Evolutionary conservation across 2,113 vertebrate genomes (phyloP).

Genomic region (Chaenocephalus aceratus): DNA sequence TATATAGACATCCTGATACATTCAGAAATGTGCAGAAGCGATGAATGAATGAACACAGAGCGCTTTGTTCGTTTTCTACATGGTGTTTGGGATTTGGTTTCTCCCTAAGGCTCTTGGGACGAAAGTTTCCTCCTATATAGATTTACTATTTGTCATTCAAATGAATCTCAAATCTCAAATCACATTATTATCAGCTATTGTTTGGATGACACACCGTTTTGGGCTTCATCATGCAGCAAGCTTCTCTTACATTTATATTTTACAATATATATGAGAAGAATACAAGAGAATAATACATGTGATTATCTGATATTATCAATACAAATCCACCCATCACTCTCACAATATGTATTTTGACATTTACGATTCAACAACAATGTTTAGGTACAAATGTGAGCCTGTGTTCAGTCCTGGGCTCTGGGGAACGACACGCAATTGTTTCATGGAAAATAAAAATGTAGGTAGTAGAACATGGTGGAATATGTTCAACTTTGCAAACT

Average conservation of each 20-base stretch:
- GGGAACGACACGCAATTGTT: neutral
- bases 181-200: neutral
- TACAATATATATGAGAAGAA: neutral
- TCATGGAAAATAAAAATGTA: neutral
- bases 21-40: neutral
- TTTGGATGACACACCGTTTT: neutral
- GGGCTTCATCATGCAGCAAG: too few species aligned
- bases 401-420: neutral
- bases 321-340: neutral
- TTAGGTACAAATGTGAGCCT: too few species aligned
- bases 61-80: neutral
- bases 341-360: neutral
- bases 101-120: neutral
- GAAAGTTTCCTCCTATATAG: neutral
- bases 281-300: neutral
- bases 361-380: too few species aligned
- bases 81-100: neutral
- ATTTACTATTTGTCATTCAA: neutral
- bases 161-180: neutral
- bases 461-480: neutral
- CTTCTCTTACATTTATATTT: too few species aligned
- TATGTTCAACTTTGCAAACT: neutral
- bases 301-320: neutral
- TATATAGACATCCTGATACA: neutral
- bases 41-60: neutral